Evolutionary conservation across 92 coral and sea anemone genomes (phyloP), one percentile per base, ranked within the genome.

Genomic region (Siderastrea siderea): DNA sequence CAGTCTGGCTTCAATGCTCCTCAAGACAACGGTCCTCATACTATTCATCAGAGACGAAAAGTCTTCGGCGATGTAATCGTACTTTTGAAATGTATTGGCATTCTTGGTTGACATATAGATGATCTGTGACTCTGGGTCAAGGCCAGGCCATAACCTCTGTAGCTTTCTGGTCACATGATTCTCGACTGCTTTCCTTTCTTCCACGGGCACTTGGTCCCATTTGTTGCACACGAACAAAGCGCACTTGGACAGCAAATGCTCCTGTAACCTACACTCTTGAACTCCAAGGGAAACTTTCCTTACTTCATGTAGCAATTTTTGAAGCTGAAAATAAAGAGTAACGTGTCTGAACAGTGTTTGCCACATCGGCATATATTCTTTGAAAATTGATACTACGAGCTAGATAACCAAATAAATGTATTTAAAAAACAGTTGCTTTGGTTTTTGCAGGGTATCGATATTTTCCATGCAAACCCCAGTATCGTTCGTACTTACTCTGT

Each of bases 171-270:
- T 12, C 26, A 68, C 64, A 12, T 68, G 15, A 44, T 48, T 19
- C 19, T 52, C 49, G 51, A 81, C 65, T 1, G 3, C 3, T 16
- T 67, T 13, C 16, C 11, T 6, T 49, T 81, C 77, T 1, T 19
- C 1, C 55, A 8, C n/a, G 43, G n/a, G 38, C 5, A 81, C 77
- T n/a, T 49, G 77, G 38, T 81, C 86, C 86, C 86, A 81, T n/a
- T 81, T 81, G 75, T 81, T 81, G 65, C 77, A 49, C 48, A 81
- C 64, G 15, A 81, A 81, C 58, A 81, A 73, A 5, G 86, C 72
- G 62, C 86, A 81, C 63, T 81, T 54, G 19, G 86, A 57, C 5
- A 68, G 19, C 11, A 72, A 48, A 9, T 0, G 71, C 3, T 67
- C 15, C 14, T 43, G 47, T 13, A 6, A 3, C 1, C 11, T 3